A percentile compares a stretch with the other conserved stretches of the same genome.
Conservation (phyloP, 2,888 invertebrate species). For the Pyralis farinalis region DNA sequence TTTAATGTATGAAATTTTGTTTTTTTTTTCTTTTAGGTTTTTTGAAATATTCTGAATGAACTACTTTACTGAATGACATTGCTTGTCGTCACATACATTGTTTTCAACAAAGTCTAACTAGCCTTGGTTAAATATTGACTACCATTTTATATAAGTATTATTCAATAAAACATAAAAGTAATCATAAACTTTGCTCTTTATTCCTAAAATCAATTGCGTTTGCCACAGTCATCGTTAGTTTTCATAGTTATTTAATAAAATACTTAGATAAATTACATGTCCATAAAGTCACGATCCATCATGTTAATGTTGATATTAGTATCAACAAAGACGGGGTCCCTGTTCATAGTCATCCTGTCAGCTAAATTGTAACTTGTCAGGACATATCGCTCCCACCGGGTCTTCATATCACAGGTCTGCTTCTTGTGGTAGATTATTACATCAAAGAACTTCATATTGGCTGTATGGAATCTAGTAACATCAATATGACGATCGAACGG, state of each 20-base stretch:
- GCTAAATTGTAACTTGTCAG: conserved; percentile 53
- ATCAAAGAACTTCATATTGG: conserved; percentile 85
- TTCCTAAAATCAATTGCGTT: conserved; percentile 15
- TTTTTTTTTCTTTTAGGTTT: too few species aligned
- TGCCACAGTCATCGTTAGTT: background rate
- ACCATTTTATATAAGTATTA: too few species aligned
- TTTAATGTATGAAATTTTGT: too few species aligned
- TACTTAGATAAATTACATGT: background rate
- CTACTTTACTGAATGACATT: too few species aligned
- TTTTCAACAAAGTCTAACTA: too few species aligned
- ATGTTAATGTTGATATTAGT: conserved; percentile 37
- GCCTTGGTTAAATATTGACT: too few species aligned
- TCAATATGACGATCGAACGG: conserved; percentile 87
- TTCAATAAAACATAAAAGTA: background rate
- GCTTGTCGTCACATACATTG: too few species aligned
- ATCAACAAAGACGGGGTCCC: conserved; percentile 38
- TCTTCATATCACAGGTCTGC: conserved; percentile 64
- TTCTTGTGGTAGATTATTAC: conserved; percentile 83
- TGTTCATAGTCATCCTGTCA: conserved; percentile 44
- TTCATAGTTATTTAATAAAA: background rate
- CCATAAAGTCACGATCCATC: conserved; percentile 14
- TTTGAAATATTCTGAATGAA: too few species aligned
- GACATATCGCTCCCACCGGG: conserved; percentile 60
- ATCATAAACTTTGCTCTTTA: conserved; percentile 10
- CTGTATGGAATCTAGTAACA: conserved; percentile 80